Base-by-base conservation (phyloP, 2,888 invertebrate genomes). In the Philhelius pedissequus region DNA sequence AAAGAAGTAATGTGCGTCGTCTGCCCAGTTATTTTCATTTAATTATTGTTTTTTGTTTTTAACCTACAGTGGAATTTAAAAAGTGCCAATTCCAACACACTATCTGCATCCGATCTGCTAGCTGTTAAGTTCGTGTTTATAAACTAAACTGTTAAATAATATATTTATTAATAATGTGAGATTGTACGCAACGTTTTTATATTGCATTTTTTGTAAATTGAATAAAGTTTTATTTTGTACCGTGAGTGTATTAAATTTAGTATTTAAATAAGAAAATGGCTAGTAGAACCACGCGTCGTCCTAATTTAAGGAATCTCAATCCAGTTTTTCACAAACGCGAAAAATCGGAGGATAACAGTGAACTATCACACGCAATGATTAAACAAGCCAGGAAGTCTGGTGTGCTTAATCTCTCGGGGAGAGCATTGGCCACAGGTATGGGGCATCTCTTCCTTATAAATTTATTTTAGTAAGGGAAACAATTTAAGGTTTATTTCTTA, bases 351-450 rank as follows among this genome's bases (percentile, higher is more conserved):
- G 95, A 96, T 88, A 94, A 95, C 83, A 93, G 92, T 75, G 94
- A 94, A 89, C 90, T 97, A 83, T 94, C 96, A 32, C 93, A 93
- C 73, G 94, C 94, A 62, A 91, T 97, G 88, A 93, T 98, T 74
- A 95, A 96, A 91, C 94, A 94, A 86, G 96, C 97, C 4, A 94
- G 96, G 88, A 95, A 94, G 89, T 95, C 95, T 86, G 97, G 98
- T 20, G 94, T 95, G 87, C 92, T 98, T 48, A 96, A 96, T 92
- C 93, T 98, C 87, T 94, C 96, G 74, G 95, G 95, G 86, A 94
- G 94, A 89, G 96, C 95, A 87, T 92, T 97, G 87, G 93, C 94
- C 58, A 93, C 94, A 91, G 96, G 97, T 96, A 92, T 88, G 89
- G 58, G 62, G 35, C 1, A 52, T 18, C 6, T 18, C 6, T 27